phyloP scores from a whole-genome alignment of 2,113 vertebrate species.

The Capra hircus region DNA sequence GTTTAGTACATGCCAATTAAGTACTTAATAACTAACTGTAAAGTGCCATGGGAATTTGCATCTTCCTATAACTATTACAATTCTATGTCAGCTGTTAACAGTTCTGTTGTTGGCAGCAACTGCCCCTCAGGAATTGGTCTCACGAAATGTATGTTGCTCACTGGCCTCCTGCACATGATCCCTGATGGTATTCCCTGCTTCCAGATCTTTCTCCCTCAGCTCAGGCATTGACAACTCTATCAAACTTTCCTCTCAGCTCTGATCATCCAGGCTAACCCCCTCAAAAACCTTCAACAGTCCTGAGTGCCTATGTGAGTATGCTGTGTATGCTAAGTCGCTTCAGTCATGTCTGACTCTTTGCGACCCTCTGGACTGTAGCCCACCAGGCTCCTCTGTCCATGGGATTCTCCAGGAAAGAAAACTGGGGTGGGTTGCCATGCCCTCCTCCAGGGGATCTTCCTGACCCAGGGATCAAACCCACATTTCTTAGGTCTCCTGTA shows the following conservation, averaged over 20 bases:
- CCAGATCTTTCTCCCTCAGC: not conserved
- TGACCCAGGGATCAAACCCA: not conserved
- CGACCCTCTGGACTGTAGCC: accelerated
- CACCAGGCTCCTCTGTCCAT: not conserved
- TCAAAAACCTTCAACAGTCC: not conserved
- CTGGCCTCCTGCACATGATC: not conserved
- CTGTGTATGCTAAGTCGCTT: not conserved
- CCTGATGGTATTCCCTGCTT: not conserved
- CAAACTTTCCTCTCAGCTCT: not conserved
- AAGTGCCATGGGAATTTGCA: not conserved
- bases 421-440: not conserved
- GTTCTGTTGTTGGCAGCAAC: not conserved
- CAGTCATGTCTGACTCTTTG: not conserved
- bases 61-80: not conserved
- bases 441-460: not conserved
- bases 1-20: not conserved
- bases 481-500: not conserved
- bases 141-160: not conserved
- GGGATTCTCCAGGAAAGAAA: not conserved
- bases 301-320: not conserved
- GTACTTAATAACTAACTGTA: not conserved
- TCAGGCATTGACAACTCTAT: not conserved
- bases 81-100: not conserved
- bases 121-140: not conserved
- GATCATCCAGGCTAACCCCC: not conserved